Evolutionary conservation across 2,797 vertebrate species (phyloP).

Genomic region (Lepilemur septentrionalis): DNA sequence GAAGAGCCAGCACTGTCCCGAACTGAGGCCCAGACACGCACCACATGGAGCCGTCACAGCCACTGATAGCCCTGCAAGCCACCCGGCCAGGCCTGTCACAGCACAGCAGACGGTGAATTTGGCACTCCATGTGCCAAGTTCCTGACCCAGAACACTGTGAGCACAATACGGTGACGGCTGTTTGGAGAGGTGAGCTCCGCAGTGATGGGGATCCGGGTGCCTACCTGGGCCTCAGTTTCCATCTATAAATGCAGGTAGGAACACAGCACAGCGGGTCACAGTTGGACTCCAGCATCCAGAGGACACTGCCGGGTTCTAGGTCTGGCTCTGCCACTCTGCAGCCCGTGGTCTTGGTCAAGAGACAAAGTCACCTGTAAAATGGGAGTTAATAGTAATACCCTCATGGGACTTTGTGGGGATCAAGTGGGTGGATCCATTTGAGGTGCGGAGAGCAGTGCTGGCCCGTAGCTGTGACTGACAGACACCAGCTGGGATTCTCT

Average conservation of each 20-base stretch:
- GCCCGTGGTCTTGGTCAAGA: neutral
- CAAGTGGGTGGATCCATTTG: neutral
- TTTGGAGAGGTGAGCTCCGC: neutral
- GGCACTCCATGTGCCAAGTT: neutral
- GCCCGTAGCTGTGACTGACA: fast-evolving
- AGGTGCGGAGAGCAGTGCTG: neutral
- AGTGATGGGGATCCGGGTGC: neutral
- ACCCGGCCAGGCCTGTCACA: fast-evolving
- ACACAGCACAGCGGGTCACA: neutral
- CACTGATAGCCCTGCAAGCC: no score
- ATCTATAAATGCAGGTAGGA: neutral
- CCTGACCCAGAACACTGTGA: neutral
- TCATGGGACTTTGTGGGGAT: neutral
- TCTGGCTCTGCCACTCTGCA: neutral
- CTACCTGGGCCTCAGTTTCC: neutral
- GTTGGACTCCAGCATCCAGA: neutral
- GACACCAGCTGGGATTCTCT: fast-evolving
- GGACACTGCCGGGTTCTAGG: neutral
- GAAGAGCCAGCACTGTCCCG: neutral
- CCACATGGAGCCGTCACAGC: no score
- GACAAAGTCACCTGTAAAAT: neutral
- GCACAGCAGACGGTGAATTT: neutral
- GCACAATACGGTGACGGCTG: neutral
- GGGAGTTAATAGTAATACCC: neutral
- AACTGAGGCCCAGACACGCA: fast-evolving